Percentiles rank a stretch among this genome's conserved stretches.
Conservation (phyloP, 2,113 vertebrate genomes). For the Spizaetus ornatus region DNA sequence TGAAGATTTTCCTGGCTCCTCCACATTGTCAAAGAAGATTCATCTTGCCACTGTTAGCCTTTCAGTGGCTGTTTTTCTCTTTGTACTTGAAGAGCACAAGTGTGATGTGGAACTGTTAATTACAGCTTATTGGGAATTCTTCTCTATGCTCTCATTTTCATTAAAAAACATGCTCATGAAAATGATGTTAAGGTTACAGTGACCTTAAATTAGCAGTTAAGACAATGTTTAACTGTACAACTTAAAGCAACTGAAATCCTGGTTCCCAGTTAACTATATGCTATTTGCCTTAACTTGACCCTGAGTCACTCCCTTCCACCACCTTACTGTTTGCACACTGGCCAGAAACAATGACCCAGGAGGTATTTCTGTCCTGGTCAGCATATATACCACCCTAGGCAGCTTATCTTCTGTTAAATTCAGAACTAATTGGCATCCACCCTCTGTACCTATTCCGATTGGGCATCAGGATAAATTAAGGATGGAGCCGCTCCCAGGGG, state of each 20-base stretch:
- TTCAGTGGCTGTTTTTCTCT: not conserved
- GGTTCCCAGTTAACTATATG: not conserved
- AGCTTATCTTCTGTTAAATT: not conserved
- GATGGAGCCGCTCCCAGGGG: not conserved
- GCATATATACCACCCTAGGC: not conserved
- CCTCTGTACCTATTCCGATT: not conserved
- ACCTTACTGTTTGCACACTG: not conserved
- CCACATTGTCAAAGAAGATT: not conserved
- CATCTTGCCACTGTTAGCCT: not conserved
- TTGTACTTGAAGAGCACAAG: not conserved
- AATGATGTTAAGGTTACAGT: not conserved
- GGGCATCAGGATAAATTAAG: not conserved
- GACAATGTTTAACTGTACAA: not conserved
- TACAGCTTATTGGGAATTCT: not conserved
- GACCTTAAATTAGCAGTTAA: not conserved
- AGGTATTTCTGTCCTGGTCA: not conserved
- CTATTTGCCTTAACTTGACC: not conserved
- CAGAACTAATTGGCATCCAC: not conserved
- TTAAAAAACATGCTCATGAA: not conserved
- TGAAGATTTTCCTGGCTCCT: not conserved
- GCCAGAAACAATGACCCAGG: not conserved
- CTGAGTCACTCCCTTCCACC: not conserved
- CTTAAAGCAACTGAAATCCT: not conserved
- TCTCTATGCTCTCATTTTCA: not conserved
- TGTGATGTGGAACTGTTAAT: not conserved